A percentile compares a stretch with the other conserved stretches of the same genome.
Conservation (phyloP, 2,888 invertebrate species). For the Heliconius charithonia region DNA sequence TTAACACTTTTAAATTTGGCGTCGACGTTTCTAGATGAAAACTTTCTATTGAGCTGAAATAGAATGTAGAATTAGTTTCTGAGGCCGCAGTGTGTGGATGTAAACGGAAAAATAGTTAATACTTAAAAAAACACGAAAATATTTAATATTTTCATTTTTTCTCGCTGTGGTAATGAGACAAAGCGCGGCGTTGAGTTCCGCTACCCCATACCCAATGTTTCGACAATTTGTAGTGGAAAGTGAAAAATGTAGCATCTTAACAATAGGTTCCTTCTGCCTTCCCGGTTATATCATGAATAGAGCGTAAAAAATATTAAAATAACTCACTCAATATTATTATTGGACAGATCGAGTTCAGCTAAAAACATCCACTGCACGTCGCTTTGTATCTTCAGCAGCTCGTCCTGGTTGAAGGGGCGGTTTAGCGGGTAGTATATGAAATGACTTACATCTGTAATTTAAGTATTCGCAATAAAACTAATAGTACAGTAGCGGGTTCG, state of each 20-base stretch:
- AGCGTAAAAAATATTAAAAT: not conserved
- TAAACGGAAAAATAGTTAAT: too few relatives aligned
- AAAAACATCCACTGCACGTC: constrained; percentile 59
- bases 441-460: constrained; percentile 72
- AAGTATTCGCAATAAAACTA: not conserved
- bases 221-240: too few relatives aligned
- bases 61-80: not conserved
- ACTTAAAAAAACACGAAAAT: too few relatives aligned
- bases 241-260: too few relatives aligned
- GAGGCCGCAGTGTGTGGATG: too few relatives aligned
- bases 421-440: constrained; percentile 73
- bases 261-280: too few relatives aligned
- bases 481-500: not conserved
- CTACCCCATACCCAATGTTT: too few relatives aligned
- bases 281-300: too few relatives aligned
- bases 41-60: constrained; percentile 63
- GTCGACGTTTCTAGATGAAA: constrained; percentile 58
- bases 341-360: constrained; percentile 64
- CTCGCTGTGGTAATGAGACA: too few relatives aligned
- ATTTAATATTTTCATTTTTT: too few relatives aligned
- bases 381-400: constrained; percentile 59
- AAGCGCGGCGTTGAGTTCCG: too few relatives aligned
- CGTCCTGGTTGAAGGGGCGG: constrained; percentile 60
- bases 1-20: constrained; percentile 60
- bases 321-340: constrained; percentile 70